These are phyloP conservation scores for Orbicella faveolata DNA, from an alignment of 64 coral and sea anemone species.

Conservation along the genomic window DNA sequence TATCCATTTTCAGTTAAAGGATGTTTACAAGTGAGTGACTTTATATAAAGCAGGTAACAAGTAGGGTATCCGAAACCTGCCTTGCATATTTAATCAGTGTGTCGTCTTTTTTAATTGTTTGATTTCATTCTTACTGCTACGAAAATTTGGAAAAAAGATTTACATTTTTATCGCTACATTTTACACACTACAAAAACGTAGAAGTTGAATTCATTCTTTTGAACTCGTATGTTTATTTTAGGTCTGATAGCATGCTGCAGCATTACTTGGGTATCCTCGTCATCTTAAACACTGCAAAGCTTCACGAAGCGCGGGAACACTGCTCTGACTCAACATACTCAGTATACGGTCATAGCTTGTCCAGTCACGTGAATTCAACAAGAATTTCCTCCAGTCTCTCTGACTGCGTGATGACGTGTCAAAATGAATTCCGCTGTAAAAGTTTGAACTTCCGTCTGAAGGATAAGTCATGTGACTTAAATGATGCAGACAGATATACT, in stretches of 20 bases:
- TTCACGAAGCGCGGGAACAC: background rate
- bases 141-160: too few species aligned
- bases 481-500: background rate
- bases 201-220: too few species aligned
- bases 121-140: too few species aligned
- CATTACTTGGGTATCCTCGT: background rate
- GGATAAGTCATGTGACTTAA: constrained; percentile 2
- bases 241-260: background rate
- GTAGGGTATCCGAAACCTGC: too few species aligned
- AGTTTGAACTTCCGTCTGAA: background rate
- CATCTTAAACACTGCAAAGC: background rate
- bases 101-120: too few species aligned
- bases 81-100: too few species aligned
- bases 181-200: too few species aligned
- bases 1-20: too few species aligned
- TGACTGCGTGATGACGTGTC: background rate
- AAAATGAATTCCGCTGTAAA: background rate
- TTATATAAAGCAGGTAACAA: too few species aligned
- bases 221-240: too few species aligned
- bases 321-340: background rate
- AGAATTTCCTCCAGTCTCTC: background rate
- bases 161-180: too few species aligned
- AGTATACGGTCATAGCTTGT: background rate
- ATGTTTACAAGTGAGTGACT: too few species aligned
- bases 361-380: background rate